These are phyloP conservation scores for Stigmatopora nigra DNA, from an alignment of 2,113 vertebrate genomes.

Conservation along the genomic window DNA sequence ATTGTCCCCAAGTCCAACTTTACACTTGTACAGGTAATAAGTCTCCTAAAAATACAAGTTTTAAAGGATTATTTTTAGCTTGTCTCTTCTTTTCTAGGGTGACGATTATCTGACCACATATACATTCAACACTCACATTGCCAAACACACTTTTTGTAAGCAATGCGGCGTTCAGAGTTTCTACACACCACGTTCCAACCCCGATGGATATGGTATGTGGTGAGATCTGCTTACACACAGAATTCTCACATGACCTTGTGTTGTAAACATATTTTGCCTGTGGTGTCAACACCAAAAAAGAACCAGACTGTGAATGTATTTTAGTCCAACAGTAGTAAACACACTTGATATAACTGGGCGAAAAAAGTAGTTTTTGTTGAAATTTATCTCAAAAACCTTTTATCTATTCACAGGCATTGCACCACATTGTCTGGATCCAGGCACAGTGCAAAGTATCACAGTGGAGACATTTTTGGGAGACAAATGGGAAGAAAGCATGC, in stretches of 20 bases:
- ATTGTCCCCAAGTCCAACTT: slow-evolving; percentile 83
- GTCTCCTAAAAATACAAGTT: neutral
- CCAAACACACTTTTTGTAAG: slow-evolving; percentile 93
- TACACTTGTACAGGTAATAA: slow-evolving; percentile 81
- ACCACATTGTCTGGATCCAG: slow-evolving; percentile 87
- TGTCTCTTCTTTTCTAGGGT: slow-evolving; percentile 66
- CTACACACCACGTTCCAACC: slow-evolving; percentile 89
- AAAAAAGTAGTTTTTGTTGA: neutral
- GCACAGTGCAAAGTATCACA: slow-evolving; percentile 74
- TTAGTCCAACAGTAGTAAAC: neutral
- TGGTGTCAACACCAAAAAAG: neutral
- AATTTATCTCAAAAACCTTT: neutral
- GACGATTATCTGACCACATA: slow-evolving; percentile 83
- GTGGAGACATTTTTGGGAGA: slow-evolving; percentile 82
- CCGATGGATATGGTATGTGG: slow-evolving; percentile 79
- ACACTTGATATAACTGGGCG: neutral
- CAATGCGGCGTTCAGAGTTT: slow-evolving; percentile 96
- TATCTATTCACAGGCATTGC: slow-evolving; percentile 74
- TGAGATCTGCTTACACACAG: neutral
- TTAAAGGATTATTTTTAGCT: too few relatives aligned
- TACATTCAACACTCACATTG: slow-evolving; percentile 85
- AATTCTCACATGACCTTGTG: neutral
- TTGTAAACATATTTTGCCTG: neutral
- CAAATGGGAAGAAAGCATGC: slow-evolving; percentile 86
- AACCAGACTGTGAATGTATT: neutral